Evolutionary conservation across 2,888 invertebrate species (phyloP).

Genomic region (Eupelmus urozonus): DNA sequence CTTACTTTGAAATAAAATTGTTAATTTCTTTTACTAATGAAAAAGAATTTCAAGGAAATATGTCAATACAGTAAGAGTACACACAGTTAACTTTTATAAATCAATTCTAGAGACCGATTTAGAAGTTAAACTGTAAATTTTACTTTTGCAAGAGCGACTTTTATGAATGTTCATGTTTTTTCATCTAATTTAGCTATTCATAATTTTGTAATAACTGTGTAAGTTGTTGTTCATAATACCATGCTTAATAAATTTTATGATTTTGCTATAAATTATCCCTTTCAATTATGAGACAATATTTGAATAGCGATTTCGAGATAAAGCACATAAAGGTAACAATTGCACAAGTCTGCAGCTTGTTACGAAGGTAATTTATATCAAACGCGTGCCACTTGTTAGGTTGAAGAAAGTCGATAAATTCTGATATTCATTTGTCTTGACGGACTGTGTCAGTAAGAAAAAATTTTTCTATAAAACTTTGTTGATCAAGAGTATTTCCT

Average conservation of each 20-base stretch:
- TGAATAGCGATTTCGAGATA: conserved; percentile 37
- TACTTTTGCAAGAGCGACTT: conserved; percentile 35
- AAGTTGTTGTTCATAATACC: conserved; percentile 13
- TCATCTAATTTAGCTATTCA: conserved; percentile 19
- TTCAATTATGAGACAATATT: conserved; percentile 42
- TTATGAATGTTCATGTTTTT: conserved; percentile 16
- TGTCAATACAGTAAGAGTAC: too few species aligned
- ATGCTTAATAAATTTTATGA: conserved; percentile 32
- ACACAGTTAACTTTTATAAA: not conserved
- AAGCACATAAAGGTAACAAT: conserved; percentile 48
- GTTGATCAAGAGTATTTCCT: not conserved
- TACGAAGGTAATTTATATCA: conserved; percentile 45
- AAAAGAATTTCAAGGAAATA: too few species aligned
- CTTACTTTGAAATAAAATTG: not conserved
- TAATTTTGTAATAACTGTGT: conserved; percentile 38
- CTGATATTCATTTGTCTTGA: conserved; percentile 45
- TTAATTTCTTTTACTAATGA: not conserved
- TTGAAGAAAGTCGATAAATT: conserved; percentile 52
- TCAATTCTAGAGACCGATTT: conserved; percentile 2
- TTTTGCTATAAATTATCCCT: conserved; percentile 46
- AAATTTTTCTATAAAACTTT: conserved; percentile 7
- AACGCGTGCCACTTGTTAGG: conserved; percentile 27
- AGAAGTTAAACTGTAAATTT: conserved; percentile 22
- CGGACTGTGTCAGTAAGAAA: conserved; percentile 10
- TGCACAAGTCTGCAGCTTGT: conserved; percentile 44